phyloP scores from a whole-genome alignment of 2,113 vertebrate genomes.

The Pituophis catenifer region DNA sequence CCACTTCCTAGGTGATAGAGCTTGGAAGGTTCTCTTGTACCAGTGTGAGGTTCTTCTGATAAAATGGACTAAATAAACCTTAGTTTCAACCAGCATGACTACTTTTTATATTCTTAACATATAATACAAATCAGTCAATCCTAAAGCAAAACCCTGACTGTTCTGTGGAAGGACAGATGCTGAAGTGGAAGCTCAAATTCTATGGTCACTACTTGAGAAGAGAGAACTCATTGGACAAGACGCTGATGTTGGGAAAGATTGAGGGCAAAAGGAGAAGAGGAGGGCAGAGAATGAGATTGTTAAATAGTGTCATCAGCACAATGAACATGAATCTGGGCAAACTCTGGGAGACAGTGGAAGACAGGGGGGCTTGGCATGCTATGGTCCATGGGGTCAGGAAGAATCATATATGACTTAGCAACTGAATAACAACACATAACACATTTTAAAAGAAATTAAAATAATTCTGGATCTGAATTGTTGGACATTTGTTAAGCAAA shows the following conservation, averaged over 20 bases:
- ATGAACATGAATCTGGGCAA: background rate
- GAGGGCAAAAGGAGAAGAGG: background rate
- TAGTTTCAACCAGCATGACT: background rate
- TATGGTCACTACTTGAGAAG: background rate
- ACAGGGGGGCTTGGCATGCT: background rate
- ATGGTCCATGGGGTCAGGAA: background rate
- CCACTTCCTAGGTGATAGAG: background rate
- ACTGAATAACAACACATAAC: background rate
- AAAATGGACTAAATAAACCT: background rate
- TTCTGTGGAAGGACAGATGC: background rate
- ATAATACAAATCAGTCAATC: background rate
- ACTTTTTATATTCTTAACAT: background rate
- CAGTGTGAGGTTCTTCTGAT: background rate
- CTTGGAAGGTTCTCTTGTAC: background rate
- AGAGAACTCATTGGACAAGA: background rate
- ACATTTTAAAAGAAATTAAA: background rate
- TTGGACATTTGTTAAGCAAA: background rate
- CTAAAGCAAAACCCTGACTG: background rate
- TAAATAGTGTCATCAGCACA: background rate
- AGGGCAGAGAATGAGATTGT: background rate
- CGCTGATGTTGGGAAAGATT: background rate
- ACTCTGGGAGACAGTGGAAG: background rate
- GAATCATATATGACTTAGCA: background rate
- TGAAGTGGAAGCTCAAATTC: background rate
- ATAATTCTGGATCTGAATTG: background rate